Conservation (phyloP, 1,140 invertebrate genomes). For the Antheraea mylitta region DNA sequence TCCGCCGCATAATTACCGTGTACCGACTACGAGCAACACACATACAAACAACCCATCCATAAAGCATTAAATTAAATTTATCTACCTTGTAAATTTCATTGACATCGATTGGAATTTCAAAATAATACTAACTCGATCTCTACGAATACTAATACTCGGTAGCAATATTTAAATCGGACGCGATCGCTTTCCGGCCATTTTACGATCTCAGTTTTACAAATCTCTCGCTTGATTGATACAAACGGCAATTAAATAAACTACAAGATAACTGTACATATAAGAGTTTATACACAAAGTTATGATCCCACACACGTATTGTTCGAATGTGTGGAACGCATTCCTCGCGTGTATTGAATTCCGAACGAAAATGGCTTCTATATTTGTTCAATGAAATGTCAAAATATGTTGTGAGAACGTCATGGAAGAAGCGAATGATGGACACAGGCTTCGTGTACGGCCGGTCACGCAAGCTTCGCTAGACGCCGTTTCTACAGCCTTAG, state of each 20-base stretch:
- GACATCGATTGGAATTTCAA: constrained; percentile 64
- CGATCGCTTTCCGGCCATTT: constrained; percentile 37
- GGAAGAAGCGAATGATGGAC: constrained; percentile 47
- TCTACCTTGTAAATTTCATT: constrained; percentile 73
- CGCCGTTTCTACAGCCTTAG: not conserved
- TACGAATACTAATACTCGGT: constrained; percentile 30
- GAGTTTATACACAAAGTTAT: not conserved
- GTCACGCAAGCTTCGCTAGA: constrained; percentile 53
- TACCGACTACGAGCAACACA: constrained; percentile 55
- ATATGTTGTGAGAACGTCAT: constrained; percentile 67
- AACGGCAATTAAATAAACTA: not conserved
- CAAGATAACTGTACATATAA: not conserved
- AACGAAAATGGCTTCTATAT: constrained; percentile 70
- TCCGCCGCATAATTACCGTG: constrained; percentile 72
- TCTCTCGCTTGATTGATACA: not conserved
- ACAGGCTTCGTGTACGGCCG: constrained; percentile 48
- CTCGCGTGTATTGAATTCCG: constrained; percentile 40
- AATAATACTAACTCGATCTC: not conserved
- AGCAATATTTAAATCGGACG: constrained; percentile 52
- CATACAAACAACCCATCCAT: constrained; percentile 41
- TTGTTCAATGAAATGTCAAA: constrained; percentile 75
- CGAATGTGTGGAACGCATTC: constrained; percentile 37
- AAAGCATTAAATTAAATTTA: constrained; percentile 68
- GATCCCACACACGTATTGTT: not conserved
- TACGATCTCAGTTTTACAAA: constrained; percentile 28